Percentiles rank a stretch among this genome's conserved stretches.
Evolutionary conservation across 1,140 invertebrate species (phyloP).

Genomic region (Habropoda laboriosa): DNA sequence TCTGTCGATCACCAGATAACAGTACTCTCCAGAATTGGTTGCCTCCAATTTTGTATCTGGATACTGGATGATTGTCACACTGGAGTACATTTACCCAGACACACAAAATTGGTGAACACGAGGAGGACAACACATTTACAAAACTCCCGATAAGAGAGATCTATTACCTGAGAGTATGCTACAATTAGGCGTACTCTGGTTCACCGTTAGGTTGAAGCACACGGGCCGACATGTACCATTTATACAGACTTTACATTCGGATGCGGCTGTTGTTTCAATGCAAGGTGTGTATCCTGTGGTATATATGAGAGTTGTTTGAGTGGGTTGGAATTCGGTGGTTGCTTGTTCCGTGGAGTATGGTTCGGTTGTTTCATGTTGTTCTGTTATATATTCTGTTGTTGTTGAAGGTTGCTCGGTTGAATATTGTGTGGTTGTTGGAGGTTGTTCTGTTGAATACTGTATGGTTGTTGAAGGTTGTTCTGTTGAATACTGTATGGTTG

Average conservation of each 20-base stretch:
- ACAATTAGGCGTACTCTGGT: conserved; percentile 79
- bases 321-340: conserved; percentile 22
- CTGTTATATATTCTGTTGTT: neutral
- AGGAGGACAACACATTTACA: conserved; percentile 53
- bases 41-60: conserved; percentile 68
- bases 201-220: conserved; percentile 81
- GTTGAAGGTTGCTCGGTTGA: conserved; percentile 30
- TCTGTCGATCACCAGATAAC: conserved; percentile 16
- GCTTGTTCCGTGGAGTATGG: neutral
- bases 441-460: conserved; percentile 1
- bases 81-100: conserved; percentile 40
- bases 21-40: conserved; percentile 66
- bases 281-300: conserved; percentile 20
- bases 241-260: conserved; percentile 36
- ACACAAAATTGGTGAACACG: conserved; percentile 44
- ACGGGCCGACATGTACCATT: conserved; percentile 71
- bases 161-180: conserved; percentile 84
- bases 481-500: neutral
- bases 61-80: conserved; percentile 32
- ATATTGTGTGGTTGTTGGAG: neutral
- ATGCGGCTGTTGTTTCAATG: conserved; percentile 3
- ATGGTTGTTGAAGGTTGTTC: neutral
- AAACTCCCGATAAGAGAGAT: conserved; percentile 60
- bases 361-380: conserved; percentile 3
- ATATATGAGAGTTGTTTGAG: neutral